These are phyloP conservation scores for Atractosteus spatula DNA, from an alignment of 2,113 vertebrate genomes.

Conservation along the genomic window DNA sequence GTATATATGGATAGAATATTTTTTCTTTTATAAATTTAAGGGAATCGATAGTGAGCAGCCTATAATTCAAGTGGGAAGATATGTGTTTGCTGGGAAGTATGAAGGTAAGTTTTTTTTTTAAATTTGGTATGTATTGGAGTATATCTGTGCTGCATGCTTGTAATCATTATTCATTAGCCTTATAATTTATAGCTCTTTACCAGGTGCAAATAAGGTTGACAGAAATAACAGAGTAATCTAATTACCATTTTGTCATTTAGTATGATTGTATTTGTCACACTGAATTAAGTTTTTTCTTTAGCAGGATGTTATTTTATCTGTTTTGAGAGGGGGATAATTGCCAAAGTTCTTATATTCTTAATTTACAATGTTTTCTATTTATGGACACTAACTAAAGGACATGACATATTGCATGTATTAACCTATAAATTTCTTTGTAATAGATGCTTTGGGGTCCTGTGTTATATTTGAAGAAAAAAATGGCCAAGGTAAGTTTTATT, in stretches of 20 bases:
- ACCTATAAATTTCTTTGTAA: constrained; percentile 16
- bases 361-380: too few relatives aligned
- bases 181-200: not conserved
- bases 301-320: too few relatives aligned
- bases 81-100: constrained; percentile 92
- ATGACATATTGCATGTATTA: too few relatives aligned
- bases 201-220: not conserved
- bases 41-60: constrained; percentile 89
- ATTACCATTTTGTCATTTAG: too few relatives aligned
- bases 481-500: constrained; percentile 62
- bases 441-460: constrained; percentile 86
- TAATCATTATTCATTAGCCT: not conserved
- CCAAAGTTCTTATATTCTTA: too few relatives aligned
- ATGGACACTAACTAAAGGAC: too few relatives aligned
- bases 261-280: too few relatives aligned
- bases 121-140: not conserved
- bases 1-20: too few relatives aligned
- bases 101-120: constrained; percentile 71
- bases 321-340: too few relatives aligned
- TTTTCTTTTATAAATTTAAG: constrained; percentile 49
- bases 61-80: constrained; percentile 88
- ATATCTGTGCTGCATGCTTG: too few relatives aligned
- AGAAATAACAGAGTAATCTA: too few relatives aligned
- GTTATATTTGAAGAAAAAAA: constrained; percentile 86
- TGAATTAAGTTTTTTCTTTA: too few relatives aligned